Evolutionary conservation across 1,140 invertebrate species (phyloP).

Genomic region (Tribolium castaneum): DNA sequence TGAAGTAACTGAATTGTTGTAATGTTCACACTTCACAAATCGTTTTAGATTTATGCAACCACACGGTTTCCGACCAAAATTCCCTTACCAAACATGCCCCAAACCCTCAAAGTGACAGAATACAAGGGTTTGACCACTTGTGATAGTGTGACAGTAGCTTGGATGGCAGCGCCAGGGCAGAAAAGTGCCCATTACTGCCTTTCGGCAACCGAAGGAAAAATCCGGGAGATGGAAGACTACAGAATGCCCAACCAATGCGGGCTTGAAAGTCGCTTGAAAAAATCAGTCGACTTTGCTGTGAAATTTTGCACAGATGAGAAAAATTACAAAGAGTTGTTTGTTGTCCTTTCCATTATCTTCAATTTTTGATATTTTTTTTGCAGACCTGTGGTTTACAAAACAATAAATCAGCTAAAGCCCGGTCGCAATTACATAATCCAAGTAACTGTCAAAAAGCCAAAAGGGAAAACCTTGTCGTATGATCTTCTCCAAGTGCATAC

Average conservation of each 20-base stretch:
- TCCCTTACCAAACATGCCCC: conserved; percentile 64
- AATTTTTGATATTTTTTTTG: conserved; percentile 46
- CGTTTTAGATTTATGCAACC: conserved; percentile 62
- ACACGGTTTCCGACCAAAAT: conserved; percentile 57
- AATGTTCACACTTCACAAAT: not conserved
- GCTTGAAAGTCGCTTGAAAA: conserved; percentile 62
- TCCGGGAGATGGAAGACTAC: conserved; percentile 52
- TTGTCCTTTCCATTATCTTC: conserved; percentile 40
- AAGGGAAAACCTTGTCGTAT: conserved; percentile 65
- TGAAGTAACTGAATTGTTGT: conserved; percentile 56
- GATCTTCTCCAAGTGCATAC: conserved; percentile 64
- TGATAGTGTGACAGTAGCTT: conserved; percentile 64
- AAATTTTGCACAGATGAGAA: conserved; percentile 62
- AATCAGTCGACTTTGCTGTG: conserved; percentile 59
- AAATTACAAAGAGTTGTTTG: conserved; percentile 53
- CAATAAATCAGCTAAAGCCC: conserved; percentile 62
- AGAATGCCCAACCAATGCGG: conserved; percentile 64
- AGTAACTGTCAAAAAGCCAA: conserved; percentile 64
- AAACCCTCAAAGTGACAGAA: conserved; percentile 42
- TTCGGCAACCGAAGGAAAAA: conserved; percentile 57
- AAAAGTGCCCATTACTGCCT: conserved; percentile 60
- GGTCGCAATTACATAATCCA: conserved; percentile 64
- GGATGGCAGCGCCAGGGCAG: conserved; percentile 62
- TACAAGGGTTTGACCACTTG: conserved; percentile 62
- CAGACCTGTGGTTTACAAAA: conserved; percentile 63